phyloP scores from a whole-genome alignment of 2,113 vertebrate genomes.

The Deroptyus accipitrinus region DNA sequence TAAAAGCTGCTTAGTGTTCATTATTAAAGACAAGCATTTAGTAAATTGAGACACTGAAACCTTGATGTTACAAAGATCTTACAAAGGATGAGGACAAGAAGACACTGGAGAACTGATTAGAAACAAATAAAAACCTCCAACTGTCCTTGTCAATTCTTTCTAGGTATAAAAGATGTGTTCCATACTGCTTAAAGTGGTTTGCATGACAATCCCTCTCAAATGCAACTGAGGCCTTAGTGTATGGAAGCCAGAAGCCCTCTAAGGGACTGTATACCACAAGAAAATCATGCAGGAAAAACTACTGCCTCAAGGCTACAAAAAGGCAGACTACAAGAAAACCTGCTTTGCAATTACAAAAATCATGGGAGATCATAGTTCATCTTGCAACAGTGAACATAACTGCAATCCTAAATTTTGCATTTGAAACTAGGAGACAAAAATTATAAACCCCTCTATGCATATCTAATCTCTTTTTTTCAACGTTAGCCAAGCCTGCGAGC shows the following conservation, averaged over 20 bases:
- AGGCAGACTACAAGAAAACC: not conserved
- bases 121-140: not conserved
- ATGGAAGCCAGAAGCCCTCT: not conserved
- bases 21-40: not conserved
- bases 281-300: not conserved
- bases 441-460: not conserved
- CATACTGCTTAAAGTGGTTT: not conserved
- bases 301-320: not conserved
- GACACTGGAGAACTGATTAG: not conserved
- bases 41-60: not conserved
- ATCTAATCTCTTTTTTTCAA: conserved; percentile 40
- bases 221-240: not conserved
- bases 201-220: not conserved
- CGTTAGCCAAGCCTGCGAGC: conserved; percentile 39
- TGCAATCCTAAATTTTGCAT: conserved; percentile 22
- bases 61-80: not conserved
- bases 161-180: not conserved
- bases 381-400: conserved; percentile 16
- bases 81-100: not conserved
- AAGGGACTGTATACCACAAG: not conserved
- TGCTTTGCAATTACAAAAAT: not conserved
- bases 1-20: not conserved
- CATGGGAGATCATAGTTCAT: not conserved
- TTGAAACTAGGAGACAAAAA: conserved; percentile 38
- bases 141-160: not conserved